A percentile compares a stretch with the other conserved stretches of the same genome.
Conservation (phyloP, 1,140 invertebrate genomes). For the Heterodera carotae region DNA sequence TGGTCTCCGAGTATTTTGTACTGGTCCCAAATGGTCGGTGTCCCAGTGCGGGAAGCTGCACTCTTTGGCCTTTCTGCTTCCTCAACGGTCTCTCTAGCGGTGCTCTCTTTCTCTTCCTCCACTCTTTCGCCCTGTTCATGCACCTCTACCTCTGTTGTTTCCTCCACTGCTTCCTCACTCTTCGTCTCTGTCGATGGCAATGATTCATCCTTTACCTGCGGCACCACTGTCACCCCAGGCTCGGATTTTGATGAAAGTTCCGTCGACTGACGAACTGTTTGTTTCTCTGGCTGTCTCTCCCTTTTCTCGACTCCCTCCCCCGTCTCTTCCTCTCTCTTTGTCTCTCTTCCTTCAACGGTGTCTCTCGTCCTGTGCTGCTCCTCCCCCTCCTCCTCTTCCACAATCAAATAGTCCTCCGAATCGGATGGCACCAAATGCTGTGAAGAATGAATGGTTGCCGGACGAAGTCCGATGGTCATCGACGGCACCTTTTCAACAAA, state of each 20-base stretch:
- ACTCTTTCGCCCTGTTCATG: conserved; percentile 10
- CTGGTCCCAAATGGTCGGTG: conserved; percentile 54
- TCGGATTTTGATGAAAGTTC: conserved; percentile 15
- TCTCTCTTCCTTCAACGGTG: background rate
- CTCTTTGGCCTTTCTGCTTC: conserved; percentile 34
- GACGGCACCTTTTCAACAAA: conserved; percentile 17
- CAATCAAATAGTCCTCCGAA: conserved; percentile 27
- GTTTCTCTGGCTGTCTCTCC: conserved; percentile 2
- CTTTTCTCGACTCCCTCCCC: background rate
- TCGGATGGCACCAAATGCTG: background rate
- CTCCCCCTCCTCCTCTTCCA: conserved; percentile 17
- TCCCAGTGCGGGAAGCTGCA: conserved; percentile 40
- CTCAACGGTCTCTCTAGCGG: background rate
- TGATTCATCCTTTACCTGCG: conserved; percentile 8
- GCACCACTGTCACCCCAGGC: background rate
- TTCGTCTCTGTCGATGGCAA: conserved; percentile 4
- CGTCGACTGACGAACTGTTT: conserved; percentile 13
- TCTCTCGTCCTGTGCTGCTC: conserved; percentile 3
- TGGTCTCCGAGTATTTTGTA: conserved; percentile 52
- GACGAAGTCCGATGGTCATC: conserved; percentile 8
- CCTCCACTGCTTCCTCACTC: conserved; percentile 7
- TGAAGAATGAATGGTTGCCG: background rate
- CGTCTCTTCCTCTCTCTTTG: background rate
- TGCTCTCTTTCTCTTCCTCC: conserved; percentile 12
- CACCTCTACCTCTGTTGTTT: conserved; percentile 17